Base-by-base conservation (phyloP, 2,888 invertebrate genomes). In the Nineta flava region DNA sequence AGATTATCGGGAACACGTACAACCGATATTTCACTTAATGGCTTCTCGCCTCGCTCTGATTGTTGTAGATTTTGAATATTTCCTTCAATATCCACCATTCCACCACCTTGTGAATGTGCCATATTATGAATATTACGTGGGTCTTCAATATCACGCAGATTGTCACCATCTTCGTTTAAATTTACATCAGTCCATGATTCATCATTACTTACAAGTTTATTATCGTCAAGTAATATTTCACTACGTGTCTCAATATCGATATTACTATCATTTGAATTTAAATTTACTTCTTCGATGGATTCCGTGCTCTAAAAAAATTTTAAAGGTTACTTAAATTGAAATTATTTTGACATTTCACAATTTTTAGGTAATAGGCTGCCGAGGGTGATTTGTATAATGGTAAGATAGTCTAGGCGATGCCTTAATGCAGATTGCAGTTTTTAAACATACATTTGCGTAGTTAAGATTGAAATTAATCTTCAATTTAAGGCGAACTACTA, bases 161-260 rank as follows among this genome's bases (percentile, higher is more conserved):
- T 61, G 53, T 76, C 76, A 1, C 77, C 77, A 52, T 90, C 91
- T 62, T 92, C 91, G 61, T 92, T 91, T 47, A 92, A 70, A 65
- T 91, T 92, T 40, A 92, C 91, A 61, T 92, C 91, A 1, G 91
- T 91, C 92, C 92, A 92, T 46, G 87, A 88, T 60, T 91, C 91
- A 60, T 91, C 91, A 56, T 81, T 81, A 54, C 77, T 78, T 40
- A 77, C 73, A 53, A 73, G 74, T 63, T 83, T 83, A 58, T 81
- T 83, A 60, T 84, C 84, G 55, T 83, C 83, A 46, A 79, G 65
- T 51, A 80, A 66, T 15, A 81, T 77, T 61, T 82, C 82, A 58
- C 77, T 80, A 52, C 77, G 79, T 0, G 80, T 79, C 60, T 81
- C 82, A 3, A 80, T 74, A 59, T 82, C 82, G 58, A 77, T 75